Evolutionary conservation across 2,888 invertebrate species (phyloP), one percentile per base, ranked within the genome.

Genomic region (Imbricaverruca yamaguchii): DNA sequence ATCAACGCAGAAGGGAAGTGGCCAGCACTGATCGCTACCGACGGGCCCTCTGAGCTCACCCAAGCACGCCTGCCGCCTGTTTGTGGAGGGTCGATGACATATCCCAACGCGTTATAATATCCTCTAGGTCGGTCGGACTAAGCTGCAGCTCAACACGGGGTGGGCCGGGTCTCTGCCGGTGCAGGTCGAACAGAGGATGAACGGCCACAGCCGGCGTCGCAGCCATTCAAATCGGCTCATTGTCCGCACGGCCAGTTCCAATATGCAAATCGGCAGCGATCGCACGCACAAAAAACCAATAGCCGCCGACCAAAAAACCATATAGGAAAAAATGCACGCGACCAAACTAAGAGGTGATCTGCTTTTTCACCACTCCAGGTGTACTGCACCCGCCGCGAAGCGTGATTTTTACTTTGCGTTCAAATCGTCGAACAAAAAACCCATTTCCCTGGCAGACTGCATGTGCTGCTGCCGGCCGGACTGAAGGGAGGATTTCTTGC

Each of bases 361-460:
- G 69, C 39, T 69, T 69, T 69, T 69, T 69, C 13, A 39, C 39
- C 39, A 39, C 69, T 69, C 69, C 69, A 69, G 69, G 69, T 69
- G 69, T 39, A 15, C 69, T 4, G 69, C 25, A 13, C 10, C 23
- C 8, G 39, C 39, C 15, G 9, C 59, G 59, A 13, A 15, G 69
- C 39, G 69, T 69, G 69, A 69, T 69, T 69, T 69, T 69, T 69
- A 69, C 39, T 69, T 69, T 69, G 13, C 69, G 69, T 69, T 69
- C 69, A 39, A 69, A 69, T 69, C 69, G 69, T 7, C 0, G 15
- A 7, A 39, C 39, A 69, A 69, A 69, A 69, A 69, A 69, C 69
- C 39, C 1, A 69, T 69, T 69, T 39, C 18, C n/a, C 65, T 65
- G 65, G 39, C 39, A 39, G 39, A 39, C 39, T 39, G 39, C 39